Base-by-base conservation (phyloP, 1,140 invertebrate species). In the Xylocopa sonorina region DNA sequence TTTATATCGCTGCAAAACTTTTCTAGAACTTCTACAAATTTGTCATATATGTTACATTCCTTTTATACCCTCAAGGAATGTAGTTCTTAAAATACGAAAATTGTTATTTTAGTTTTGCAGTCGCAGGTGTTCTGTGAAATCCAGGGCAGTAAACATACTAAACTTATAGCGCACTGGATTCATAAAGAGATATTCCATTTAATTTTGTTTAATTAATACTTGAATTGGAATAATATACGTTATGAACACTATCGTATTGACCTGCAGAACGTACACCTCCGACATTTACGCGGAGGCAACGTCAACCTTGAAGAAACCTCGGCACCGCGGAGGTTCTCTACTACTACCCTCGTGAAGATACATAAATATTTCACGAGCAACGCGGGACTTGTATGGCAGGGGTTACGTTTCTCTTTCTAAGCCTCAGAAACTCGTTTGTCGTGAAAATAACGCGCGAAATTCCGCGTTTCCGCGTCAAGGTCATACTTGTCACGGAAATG, bases 301-400 rank as follows among this genome's bases (percentile, higher is more conserved):
- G 38, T n/a, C 24, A 71, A 71, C 51, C 68, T 71, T 71, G 68
- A 55, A 29, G 27, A 3, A 53, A 43, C 3, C 38, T 43, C 34
- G 18, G 10, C 24, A 21, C n/a, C 18, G 18, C 3, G 43, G 38
- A 5, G 10, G 24, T 9, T 10, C 21, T 21, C 34, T 0, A 32
- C 29, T 51, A 73, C 32, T 51, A 58, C 53, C 38, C 38, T 72
- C 21, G 14, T 62, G 62, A 62, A 6, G 43, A 5, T 62, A 29
- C 14, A 18, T 73, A 48, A 73, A 73, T 73, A 73, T 50, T 62
- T 73, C 29, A 73, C 21, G 41, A 58, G 51, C 21, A 55, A 73
- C 53, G 12, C 27, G n/a, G 21, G 29, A 62, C 55, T 62, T 16
- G 27, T 38, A 21, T 32, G 18, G 32, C 48, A 38, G 10, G 32